Evolutionary conservation across 2,888 invertebrate genomes (phyloP).

Genomic region (Aelia acuminata): DNA sequence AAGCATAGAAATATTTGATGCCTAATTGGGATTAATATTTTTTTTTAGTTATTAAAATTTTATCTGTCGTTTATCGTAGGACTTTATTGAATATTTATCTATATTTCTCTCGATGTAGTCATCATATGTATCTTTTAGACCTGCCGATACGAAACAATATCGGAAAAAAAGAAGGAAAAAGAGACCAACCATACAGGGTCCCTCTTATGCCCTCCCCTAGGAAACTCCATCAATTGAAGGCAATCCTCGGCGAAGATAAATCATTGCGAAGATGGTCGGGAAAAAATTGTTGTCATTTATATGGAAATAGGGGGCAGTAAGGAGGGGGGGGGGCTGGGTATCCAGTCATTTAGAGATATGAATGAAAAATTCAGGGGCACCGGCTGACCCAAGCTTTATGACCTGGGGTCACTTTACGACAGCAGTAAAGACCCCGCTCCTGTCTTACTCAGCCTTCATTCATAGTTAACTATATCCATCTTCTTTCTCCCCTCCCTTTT

Average conservation of each 20-base stretch:
- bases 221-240: slow-evolving; percentile 51
- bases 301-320: slow-evolving; percentile 65
- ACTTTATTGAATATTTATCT: background rate
- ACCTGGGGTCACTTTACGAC: slow-evolving; percentile 57
- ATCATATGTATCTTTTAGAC: background rate
- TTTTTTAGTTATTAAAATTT: too few species aligned
- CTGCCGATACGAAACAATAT: background rate
- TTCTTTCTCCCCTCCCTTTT: background rate
- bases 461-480: slow-evolving; percentile 56
- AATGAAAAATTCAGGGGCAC: slow-evolving; percentile 67
- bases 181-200: background rate
- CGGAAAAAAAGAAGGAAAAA: background rate
- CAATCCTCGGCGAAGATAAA: slow-evolving; percentile 38
- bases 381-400: slow-evolving; percentile 51
- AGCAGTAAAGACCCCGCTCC: slow-evolving; percentile 47
- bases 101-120: background rate
- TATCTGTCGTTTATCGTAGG: too few species aligned
- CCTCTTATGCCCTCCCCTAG: slow-evolving; percentile 12
- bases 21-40: too few species aligned
- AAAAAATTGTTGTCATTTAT: slow-evolving; percentile 66
- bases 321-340: background rate
- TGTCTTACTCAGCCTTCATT: slow-evolving; percentile 43
- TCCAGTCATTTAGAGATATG: slow-evolving; percentile 67
- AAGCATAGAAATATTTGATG: too few species aligned
- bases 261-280: slow-evolving; percentile 42